These are phyloP conservation scores for Cistogaster globosa DNA, from an alignment of 2,888 invertebrate species.

Conservation along the genomic window DNA sequence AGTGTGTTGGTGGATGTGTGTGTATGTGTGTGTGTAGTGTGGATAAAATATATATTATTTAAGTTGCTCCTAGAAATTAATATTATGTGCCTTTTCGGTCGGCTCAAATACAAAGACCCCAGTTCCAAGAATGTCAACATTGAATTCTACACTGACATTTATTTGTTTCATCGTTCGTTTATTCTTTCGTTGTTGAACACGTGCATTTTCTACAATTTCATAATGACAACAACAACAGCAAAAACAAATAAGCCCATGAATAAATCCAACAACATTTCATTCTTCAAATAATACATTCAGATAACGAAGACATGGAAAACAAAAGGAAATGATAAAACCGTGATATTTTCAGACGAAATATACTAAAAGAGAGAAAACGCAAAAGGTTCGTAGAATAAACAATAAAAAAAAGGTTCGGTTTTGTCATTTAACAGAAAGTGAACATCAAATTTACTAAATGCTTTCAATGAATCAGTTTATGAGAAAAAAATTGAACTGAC, in stretches of 20 bases:
- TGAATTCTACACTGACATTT: constrained; percentile 76
- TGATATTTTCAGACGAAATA: constrained; percentile 31
- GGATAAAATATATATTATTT: neutral
- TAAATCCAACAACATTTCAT: constrained; percentile 35
- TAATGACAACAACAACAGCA: constrained; percentile 21
- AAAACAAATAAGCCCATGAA: constrained; percentile 28
- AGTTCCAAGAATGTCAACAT: constrained; percentile 81
- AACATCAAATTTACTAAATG: constrained; percentile 42
- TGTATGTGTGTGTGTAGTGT: no score
- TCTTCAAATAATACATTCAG: constrained; percentile 3
- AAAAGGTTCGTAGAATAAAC: neutral
- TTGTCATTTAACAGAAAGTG: constrained; percentile 46
- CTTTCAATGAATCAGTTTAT: constrained; percentile 56
- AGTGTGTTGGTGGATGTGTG: constrained; percentile 8
- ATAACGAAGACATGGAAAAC: neutral
- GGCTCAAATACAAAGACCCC: constrained; percentile 76
- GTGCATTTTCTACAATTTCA: constrained; percentile 77
- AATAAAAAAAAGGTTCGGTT: constrained; percentile 13
- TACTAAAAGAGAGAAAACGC: neutral
- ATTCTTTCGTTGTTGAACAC: constrained; percentile 76
- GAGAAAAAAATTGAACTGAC: constrained; percentile 42
- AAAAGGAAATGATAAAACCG: constrained; percentile 33
- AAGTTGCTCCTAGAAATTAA: neutral
- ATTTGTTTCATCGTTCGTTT: constrained; percentile 49
- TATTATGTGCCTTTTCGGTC: constrained; percentile 29